These are phyloP conservation scores for Crocuta crocuta DNA, from an alignment of 2,113 vertebrate genomes.

Conservation along the genomic window DNA sequence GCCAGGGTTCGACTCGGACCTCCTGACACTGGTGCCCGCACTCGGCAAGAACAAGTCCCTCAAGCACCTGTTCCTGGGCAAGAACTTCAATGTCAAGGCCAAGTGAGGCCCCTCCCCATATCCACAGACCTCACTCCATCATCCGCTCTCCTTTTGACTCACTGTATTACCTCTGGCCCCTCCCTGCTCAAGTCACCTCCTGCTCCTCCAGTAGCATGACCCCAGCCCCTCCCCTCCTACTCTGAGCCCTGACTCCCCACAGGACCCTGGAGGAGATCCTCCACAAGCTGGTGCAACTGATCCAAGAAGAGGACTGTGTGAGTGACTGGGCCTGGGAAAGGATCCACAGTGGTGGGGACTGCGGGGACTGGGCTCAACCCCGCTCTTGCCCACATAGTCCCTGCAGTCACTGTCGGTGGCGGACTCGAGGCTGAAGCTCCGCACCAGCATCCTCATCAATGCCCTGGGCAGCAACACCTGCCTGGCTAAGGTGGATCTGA, in stretches of 20 bases:
- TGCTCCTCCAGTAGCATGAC: background rate
- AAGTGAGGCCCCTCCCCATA: constrained; percentile 85
- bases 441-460: constrained; percentile 93
- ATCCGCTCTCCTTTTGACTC: background rate
- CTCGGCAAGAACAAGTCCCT: constrained; percentile 93
- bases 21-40: constrained; percentile 91
- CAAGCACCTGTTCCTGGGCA: constrained; percentile 94
- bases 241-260: constrained; percentile 55
- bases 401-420: constrained; percentile 93
- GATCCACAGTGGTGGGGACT: background rate
- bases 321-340: constrained; percentile 79
- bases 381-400: constrained; percentile 81
- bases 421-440: constrained; percentile 92
- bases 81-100: constrained; percentile 96
- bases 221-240: background rate
- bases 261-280: constrained; percentile 94
- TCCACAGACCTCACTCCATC: background rate
- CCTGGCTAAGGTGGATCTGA: constrained; percentile 93
- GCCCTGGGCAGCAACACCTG: constrained; percentile 94
- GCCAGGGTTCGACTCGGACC: constrained; percentile 92
- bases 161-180: background rate
- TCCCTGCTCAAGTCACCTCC: background rate
- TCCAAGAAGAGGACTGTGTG: constrained; percentile 96
- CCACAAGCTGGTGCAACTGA: constrained; percentile 93
- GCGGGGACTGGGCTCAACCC: background rate